Conservation (phyloP, 2,797 vertebrate genomes). For the Nothura maculosa region DNA sequence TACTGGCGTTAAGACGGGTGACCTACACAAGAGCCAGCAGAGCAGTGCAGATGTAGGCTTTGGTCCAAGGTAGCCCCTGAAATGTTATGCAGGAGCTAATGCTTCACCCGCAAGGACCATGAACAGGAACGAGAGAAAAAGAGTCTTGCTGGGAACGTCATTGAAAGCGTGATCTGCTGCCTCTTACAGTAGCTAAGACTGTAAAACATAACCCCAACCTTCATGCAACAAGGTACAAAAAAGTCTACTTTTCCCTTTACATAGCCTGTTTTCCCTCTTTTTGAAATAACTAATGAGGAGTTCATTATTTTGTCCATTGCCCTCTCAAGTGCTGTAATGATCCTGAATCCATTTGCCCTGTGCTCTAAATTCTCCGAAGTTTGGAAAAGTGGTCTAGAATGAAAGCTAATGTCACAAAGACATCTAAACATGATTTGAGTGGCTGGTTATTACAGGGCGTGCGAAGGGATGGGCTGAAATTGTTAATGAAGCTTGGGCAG, state of each 20-base stretch:
- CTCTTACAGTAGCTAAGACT: not conserved
- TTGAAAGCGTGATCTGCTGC: not conserved
- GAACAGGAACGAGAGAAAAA: not conserved
- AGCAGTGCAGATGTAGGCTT: accelerated
- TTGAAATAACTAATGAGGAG: accelerated
- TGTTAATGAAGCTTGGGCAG: not conserved
- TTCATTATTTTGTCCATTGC: not conserved
- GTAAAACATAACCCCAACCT: not conserved
- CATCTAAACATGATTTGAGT: not conserved
- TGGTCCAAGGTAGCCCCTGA: not conserved
- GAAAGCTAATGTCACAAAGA: not conserved
- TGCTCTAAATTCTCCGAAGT: not conserved
- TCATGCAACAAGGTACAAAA: not conserved
- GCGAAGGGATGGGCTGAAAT: not conserved
- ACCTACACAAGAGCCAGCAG: not conserved
- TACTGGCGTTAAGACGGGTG: not conserved
- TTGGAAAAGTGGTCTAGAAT: not conserved
- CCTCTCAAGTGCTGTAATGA: not conserved
- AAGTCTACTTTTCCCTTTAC: not conserved
- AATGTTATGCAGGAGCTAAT: not conserved
- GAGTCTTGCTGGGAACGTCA: not conserved
- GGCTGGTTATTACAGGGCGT: not conserved
- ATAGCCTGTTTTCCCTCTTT: not conserved
- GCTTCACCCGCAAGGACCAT: not conserved
- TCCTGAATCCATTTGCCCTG: not conserved